phyloP scores from a whole-genome alignment of 2,888 invertebrate species.

The Apantesis nais region DNA sequence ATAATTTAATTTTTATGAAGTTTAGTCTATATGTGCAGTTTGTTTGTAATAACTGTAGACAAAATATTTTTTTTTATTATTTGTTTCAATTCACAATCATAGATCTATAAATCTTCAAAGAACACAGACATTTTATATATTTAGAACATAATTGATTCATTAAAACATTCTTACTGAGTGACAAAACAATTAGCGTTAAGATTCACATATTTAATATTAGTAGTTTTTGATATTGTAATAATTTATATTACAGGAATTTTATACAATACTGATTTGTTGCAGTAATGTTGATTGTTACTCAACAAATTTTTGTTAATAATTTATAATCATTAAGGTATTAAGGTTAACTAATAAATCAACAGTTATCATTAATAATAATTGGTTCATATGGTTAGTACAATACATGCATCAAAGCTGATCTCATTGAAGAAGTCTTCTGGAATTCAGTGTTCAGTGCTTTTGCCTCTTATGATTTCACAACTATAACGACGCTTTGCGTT shows the following conservation, averaged over 20 bases:
- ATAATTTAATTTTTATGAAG: neutral
- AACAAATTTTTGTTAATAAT: neutral
- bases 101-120: neutral
- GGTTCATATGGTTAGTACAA: neutral
- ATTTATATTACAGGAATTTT: neutral
- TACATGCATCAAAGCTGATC: neutral
- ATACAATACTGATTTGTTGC: neutral
- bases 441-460: neutral
- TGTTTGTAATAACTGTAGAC: neutral
- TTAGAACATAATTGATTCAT: neutral
- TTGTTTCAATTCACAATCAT: neutral
- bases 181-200: neutral
- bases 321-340: neutral
- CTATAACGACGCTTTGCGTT: neutral
- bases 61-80: neutral
- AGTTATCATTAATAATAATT: neutral
- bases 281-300: slow-evolving; percentile 12
- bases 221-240: slow-evolving; percentile 8
- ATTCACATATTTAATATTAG: neutral
- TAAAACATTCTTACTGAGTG: neutral
- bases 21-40: neutral
- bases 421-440: neutral
- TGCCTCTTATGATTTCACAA: neutral
- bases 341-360: neutral
- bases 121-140: neutral